Percentiles rank a stretch among this genome's conserved stretches.
Conservation (phyloP, 2,888 invertebrate species). For the Schizotus pectinicornis region DNA sequence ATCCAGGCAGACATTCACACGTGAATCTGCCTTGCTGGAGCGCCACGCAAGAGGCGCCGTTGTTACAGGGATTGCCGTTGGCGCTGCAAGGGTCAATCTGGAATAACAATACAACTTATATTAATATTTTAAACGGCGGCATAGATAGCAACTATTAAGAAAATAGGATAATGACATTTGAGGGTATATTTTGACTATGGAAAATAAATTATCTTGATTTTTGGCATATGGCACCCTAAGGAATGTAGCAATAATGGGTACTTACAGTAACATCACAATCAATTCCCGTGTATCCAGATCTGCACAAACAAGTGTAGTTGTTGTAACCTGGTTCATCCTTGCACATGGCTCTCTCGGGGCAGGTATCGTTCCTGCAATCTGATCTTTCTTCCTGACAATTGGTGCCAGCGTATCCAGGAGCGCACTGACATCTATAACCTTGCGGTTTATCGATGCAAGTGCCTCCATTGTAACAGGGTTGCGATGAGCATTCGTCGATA, state of each 20-base stretch:
- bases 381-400: constrained; percentile 94
- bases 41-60: constrained; percentile 88
- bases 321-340: constrained; percentile 91
- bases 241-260: constrained; percentile 25
- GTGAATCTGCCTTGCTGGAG: constrained; percentile 91
- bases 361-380: constrained; percentile 88
- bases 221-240: no score
- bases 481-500: constrained; percentile 92
- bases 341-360: constrained; percentile 96
- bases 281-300: constrained; percentile 92
- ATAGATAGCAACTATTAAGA: constrained; percentile 5
- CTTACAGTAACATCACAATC: constrained; percentile 87
- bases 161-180: constrained; percentile 6
- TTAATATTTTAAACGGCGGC: no score
- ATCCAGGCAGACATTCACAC: constrained; percentile 95
- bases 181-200: no score
- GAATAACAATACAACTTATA: no score
- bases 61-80: constrained; percentile 88
- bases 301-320: constrained; percentile 90
- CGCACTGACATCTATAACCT: constrained; percentile 89
- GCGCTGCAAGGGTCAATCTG: constrained; percentile 89
- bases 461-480: constrained; percentile 93
- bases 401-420: constrained; percentile 86
- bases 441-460: constrained; percentile 91
- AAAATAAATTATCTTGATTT: no score